These are phyloP conservation scores for Tupaia tana DNA, from an alignment of 2,113 vertebrate species.

Conservation along the genomic window DNA sequence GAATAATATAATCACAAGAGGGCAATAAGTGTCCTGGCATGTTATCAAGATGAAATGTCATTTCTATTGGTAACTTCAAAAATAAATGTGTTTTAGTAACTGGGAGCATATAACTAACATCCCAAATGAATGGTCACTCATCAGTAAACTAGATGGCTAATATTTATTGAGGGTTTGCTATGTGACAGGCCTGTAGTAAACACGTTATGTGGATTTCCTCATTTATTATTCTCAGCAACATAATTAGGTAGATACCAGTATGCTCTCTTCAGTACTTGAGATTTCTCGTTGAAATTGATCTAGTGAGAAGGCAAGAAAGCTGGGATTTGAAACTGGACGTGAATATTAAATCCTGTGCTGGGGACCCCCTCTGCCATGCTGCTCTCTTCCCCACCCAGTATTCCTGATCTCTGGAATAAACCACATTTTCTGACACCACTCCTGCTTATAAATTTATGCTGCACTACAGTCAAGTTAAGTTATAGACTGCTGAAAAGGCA, in stretches of 20 bases:
- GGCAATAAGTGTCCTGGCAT: background rate
- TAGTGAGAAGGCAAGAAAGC: background rate
- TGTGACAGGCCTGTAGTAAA: background rate
- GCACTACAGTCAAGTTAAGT: background rate
- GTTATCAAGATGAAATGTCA: background rate
- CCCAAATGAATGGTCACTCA: background rate
- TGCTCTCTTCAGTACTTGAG: background rate
- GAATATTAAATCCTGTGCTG: background rate
- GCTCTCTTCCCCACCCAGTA: background rate
- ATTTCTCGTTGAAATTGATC: background rate
- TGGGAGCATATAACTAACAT: background rate
- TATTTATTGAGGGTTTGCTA: background rate
- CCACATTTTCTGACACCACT: background rate
- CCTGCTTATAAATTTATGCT: background rate
- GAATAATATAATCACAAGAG: background rate
- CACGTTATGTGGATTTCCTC: background rate
- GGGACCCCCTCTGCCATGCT: fast-evolving
- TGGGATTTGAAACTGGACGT: background rate
- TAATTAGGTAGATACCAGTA: background rate
- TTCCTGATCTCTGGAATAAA: background rate
- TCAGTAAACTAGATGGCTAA: background rate
- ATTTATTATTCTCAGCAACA: background rate
- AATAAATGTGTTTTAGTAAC: background rate
- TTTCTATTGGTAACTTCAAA: conserved; percentile 21
- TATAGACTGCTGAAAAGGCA: background rate